Base-by-base conservation (phyloP, 2,113 vertebrate species). In the Origma solitaria region DNA sequence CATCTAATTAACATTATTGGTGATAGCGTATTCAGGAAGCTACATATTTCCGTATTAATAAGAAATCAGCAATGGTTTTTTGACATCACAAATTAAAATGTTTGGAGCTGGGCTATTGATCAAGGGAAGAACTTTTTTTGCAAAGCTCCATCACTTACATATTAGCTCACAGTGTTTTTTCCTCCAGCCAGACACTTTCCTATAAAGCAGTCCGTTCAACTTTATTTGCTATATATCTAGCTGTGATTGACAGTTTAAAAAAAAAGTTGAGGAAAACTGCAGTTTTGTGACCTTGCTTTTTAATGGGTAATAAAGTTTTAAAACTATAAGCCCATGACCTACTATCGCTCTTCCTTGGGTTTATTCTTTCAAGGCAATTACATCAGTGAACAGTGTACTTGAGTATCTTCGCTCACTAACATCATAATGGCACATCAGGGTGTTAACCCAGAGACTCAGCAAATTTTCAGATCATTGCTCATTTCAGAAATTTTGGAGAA, bases 61-160 rank as follows among this genome's bases (percentile, higher is more conserved):
- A 77, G 75, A 62, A 64, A 53, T 89, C 58, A 96, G 47, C 90
- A 91, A 33, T 90, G 80, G 42, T 77, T 94, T 94, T 71, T 35
- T 77, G 69, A 76, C 53, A 70, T 58, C 23, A 66, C 15, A 60
- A 87, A 92, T 90, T 62, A 60, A 92, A 97, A 72, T 28, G 75
- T 22, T 7, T 47, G 20, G 68, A 54, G 12, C 37, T 85, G 56
- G 47, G 37, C 24, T 81, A 7, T 62, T 85, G 42, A 65, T 40
- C 13, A 93, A 89, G 50, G 54, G 23, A 93, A 89, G 37, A 8
- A 11, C 68, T 82, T 90, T 84, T 38, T 28, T 45, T 64, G 56
- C 30, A 82, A 54, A 94, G 7, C 30, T 88, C 44, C 28, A 13
- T 69, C 25, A 15, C 40, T 27, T 86, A 31, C 11, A 9, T 75